Base-by-base conservation (phyloP, 30 jellyfish, hydroid and myxozoan genomes). In the Mastigias papua region DNA sequence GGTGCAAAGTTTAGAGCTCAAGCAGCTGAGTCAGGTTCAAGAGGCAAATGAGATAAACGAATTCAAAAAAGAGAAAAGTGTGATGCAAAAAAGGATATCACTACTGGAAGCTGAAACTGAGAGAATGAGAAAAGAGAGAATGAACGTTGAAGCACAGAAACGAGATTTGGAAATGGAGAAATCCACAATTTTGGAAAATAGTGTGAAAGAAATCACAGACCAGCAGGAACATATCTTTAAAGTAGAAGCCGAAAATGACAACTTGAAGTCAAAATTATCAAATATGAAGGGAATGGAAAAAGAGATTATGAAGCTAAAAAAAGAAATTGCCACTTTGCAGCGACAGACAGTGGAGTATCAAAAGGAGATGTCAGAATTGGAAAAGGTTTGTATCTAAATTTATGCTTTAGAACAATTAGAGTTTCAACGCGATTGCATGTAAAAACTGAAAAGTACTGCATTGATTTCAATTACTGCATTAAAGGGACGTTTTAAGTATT, bases 121-220 rank as follows among this genome's bases (percentile, higher is more conserved):
- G 42, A 64, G 30, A 11, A 35, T 86, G 63, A 80, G 68, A 65
- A 82, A n/a, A 50, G 97, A 90, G 16, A 90, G 81, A 22, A 81
- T 71, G 1, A 63, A 21, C 19, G 26, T 75, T 10, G 91, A 85
- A 76, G 48, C 57, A 66, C 93, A 89, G 51, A 67, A 51, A 60
- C 28, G 64, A 1, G 93, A 85, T 29, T 66, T 90, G 80, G 91
- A 51, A 4, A 82, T 77, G 17, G 99, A 95, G 25, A 95, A 92
- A 74, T 82, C 96, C 21, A 90, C 97, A 34, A 95, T 95, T 54
- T 63, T 95, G 29, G 99, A 95, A 37, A 95, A 95, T 81, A 95
- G 99, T 69, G 99, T 95, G 28, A 92, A 90, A 35, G 99, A 95
- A 58, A 95, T 95, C 21, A 90, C 99, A 0, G 98, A 95, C 37